Evolutionary conservation across 1,140 invertebrate genomes (phyloP).

Genomic region (Drosophila sucinea): DNA sequence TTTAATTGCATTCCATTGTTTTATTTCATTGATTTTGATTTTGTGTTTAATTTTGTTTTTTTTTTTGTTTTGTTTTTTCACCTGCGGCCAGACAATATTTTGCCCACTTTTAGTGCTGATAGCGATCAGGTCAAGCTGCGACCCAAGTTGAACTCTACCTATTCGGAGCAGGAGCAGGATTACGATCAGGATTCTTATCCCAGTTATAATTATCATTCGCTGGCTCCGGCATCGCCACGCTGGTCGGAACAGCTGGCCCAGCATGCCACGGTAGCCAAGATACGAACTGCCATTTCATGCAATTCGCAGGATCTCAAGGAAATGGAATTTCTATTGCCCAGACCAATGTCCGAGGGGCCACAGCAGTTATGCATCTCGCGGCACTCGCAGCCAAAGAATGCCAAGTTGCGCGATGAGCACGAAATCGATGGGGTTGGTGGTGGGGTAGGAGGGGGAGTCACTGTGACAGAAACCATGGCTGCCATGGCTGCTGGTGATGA

Average conservation of each 20-base stretch:
- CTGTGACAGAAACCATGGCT: conserved; percentile 26
- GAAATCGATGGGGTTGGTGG: conserved; percentile 29
- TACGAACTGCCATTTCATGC: conserved; percentile 75
- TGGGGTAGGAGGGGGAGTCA: conserved; percentile 18
- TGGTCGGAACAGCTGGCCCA: conserved; percentile 76
- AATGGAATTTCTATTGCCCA: conserved; percentile 83
- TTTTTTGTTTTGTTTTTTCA: conserved; percentile 28
- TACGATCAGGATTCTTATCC: conserved; percentile 47
- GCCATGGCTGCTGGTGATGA: conserved; percentile 43
- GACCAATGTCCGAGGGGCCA: conserved; percentile 34
- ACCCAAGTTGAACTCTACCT: conserved; percentile 35
- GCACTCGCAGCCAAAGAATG: conserved; percentile 69
- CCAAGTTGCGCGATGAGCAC: conserved; percentile 58
- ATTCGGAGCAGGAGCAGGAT: conserved; percentile 36
- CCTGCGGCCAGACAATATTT: conserved; percentile 53
- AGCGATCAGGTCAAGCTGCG: conserved; percentile 54
- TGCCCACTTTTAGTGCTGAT: conserved; percentile 43
- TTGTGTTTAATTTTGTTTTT: conserved; percentile 43
- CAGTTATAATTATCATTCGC: conserved; percentile 53
- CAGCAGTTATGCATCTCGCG: conserved; percentile 64
- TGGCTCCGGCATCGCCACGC: conserved; percentile 53
- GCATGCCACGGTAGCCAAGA: conserved; percentile 73
- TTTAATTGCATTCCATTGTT: conserved; percentile 44
- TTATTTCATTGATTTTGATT: conserved; percentile 52
- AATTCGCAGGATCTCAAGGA: conserved; percentile 68